phyloP scores from a whole-genome alignment of 2,113 vertebrate species.

The Malurus alboscapulatus region DNA sequence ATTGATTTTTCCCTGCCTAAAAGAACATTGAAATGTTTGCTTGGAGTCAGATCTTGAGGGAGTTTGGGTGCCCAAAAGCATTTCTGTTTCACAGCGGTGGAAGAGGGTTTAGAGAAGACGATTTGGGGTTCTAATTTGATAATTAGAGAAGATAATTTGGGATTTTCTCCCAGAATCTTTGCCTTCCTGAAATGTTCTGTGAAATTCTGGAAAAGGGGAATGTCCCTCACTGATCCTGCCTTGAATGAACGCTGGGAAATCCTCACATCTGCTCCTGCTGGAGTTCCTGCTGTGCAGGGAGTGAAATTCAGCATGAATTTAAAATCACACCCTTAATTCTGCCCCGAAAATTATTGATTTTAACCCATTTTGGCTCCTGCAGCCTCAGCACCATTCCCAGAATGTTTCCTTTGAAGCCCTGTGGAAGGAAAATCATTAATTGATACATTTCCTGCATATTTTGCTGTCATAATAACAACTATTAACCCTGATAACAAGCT shows the following conservation, averaged over 20 bases:
- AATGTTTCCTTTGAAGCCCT: not conserved
- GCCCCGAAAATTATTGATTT: not conserved
- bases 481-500: not conserved
- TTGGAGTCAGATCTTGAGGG: not conserved
- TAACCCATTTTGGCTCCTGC: not conserved
- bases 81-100: not conserved
- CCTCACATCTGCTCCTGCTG: accelerated
- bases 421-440: not conserved
- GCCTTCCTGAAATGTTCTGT: accelerated
- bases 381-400: not conserved
- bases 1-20: not conserved
- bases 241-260: not conserved
- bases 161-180: not conserved
- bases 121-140: too few relatives aligned
- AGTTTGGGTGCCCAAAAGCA: not conserved
- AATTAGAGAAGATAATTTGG: too few relatives aligned
- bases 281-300: too few relatives aligned
- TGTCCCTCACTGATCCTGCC: not conserved
- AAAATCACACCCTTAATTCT: not conserved
- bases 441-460: not conserved
- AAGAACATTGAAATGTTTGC: not conserved
- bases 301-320: too few relatives aligned
- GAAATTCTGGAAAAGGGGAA: not conserved
- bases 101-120: not conserved
- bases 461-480: not conserved